phyloP scores from a whole-genome alignment of 2,113 vertebrate genomes.

The Ochotona curzoniae region DNA sequence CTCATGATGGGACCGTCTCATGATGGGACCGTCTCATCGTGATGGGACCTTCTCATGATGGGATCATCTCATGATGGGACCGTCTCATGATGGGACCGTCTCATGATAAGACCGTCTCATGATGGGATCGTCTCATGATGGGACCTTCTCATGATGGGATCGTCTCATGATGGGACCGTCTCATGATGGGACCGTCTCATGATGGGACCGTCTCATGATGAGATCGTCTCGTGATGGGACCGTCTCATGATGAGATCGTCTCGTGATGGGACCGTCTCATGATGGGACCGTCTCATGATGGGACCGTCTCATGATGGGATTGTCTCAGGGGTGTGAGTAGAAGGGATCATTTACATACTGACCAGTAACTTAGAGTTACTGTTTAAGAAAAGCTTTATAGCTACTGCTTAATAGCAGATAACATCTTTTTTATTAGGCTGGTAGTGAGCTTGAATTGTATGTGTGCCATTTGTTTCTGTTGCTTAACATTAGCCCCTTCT shows the following conservation, averaged over 20 bases:
- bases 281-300: too few species aligned
- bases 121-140: too few species aligned
- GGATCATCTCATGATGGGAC: too few species aligned
- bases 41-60: background rate
- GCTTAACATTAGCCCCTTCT: constrained; percentile 20
- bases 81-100: background rate
- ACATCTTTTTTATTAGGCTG: background rate
- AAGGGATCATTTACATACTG: background rate
- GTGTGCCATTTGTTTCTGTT: background rate
- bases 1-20: background rate
- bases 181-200: background rate
- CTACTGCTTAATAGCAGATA: background rate
- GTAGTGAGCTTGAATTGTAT: constrained; percentile 7
- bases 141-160: background rate
- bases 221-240: too few species aligned
- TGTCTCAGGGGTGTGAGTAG: background rate
- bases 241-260: background rate
- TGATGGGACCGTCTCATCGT: too few species aligned
- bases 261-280: background rate
- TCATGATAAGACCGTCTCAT: too few species aligned
- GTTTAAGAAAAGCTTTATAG: background rate
- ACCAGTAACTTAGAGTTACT: constrained; percentile 1
- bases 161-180: background rate
- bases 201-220: background rate
- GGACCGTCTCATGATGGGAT: background rate